A percentile compares a stretch with the other conserved stretches of the same genome.
Evolutionary conservation across 2,797 vertebrate species (phyloP).

Genomic region (Sorex maritimensis): DNA sequence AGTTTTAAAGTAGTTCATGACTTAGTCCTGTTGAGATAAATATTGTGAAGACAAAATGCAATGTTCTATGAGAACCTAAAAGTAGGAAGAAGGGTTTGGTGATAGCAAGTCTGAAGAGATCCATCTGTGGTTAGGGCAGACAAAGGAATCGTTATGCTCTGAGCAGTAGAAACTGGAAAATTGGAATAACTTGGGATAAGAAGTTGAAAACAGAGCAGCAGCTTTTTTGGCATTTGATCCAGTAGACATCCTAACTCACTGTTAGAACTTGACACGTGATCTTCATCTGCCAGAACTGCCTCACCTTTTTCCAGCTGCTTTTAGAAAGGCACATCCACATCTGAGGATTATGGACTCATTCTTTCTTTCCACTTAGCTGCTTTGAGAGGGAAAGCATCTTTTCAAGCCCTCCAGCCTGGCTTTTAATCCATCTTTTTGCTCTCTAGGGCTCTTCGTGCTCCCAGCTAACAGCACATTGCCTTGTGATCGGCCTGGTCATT

Average conservation of each 20-base stretch:
- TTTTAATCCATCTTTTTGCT: not conserved
- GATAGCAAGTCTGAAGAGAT: no score
- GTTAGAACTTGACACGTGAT: not conserved
- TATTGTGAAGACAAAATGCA: not conserved
- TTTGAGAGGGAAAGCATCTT: not conserved
- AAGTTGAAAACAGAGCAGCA: not conserved
- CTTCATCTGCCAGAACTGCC: not conserved
- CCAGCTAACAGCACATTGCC: fast-evolving
- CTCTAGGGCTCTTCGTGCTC: not conserved
- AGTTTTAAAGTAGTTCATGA: no score
- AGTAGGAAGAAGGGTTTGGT: not conserved
- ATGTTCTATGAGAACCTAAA: not conserved
- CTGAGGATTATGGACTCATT: not conserved
- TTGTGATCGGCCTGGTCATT: not conserved
- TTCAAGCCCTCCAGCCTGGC: not conserved
- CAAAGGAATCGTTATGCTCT: not conserved
- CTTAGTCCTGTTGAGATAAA: conserved; percentile 1
- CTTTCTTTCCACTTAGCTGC: not conserved
- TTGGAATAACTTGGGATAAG: not conserved
- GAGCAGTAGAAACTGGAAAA: not conserved
- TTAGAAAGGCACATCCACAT: not conserved
- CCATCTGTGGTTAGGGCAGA: not conserved
- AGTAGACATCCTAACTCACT: fast-evolving
- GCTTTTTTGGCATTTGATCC: not conserved
- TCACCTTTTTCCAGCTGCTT: not conserved